Evolutionary conservation across 2,888 invertebrate species (phyloP).

Genomic region (Cremastinae sp.): DNA sequence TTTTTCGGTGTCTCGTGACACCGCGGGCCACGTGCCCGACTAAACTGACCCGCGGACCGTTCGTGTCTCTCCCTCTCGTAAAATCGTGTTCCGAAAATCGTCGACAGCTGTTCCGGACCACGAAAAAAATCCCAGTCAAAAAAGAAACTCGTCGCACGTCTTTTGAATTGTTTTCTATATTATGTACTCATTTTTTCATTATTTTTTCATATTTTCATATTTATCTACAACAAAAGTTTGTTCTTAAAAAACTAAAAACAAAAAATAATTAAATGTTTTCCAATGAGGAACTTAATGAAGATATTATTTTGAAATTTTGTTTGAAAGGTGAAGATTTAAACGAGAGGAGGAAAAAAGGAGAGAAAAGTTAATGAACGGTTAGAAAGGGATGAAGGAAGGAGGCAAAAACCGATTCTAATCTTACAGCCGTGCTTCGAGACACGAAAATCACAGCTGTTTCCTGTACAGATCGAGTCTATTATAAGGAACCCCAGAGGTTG

Average conservation of each 20-base stretch:
- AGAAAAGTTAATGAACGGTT: neutral
- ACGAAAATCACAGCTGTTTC: constrained; percentile 61
- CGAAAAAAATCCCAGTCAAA: too few species aligned
- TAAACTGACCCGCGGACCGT: too few species aligned
- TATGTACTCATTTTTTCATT: too few species aligned
- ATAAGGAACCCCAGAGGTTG: constrained; percentile 17
- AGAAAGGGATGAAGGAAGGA: neutral
- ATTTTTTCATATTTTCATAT: neutral
- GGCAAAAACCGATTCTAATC: constrained; percentile 49
- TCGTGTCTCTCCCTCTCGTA: too few species aligned
- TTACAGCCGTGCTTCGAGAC: constrained; percentile 30
- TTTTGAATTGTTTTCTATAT: too few species aligned
- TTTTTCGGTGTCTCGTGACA: too few species aligned
- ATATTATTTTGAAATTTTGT: neutral
- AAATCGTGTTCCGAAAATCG: too few species aligned
- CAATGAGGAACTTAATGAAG: neutral
- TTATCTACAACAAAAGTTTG: too few species aligned
- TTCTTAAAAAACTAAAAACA: too few species aligned
- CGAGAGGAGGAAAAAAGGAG: neutral
- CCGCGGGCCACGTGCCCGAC: neutral
- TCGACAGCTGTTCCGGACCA: too few species aligned
- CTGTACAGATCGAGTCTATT: constrained; percentile 38
- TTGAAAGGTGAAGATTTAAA: neutral
- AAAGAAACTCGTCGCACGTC: too few species aligned
- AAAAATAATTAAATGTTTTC: neutral